Conservation (phyloP, 2,888 invertebrate genomes). For the Cepaea hortensis region DNA sequence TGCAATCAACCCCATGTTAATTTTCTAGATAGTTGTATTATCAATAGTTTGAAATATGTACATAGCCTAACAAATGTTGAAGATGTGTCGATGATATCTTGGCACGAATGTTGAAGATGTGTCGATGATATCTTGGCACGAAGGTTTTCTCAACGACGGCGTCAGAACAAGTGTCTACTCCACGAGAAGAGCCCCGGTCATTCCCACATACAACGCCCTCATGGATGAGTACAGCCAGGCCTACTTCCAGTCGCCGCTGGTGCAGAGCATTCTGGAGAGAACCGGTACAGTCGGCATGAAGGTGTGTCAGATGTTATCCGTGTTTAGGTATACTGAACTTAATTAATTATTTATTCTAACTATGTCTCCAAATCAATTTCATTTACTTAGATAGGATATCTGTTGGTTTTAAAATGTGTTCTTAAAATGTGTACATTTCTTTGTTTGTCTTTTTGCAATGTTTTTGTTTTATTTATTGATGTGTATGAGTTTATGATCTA, state of each 20-base stretch:
- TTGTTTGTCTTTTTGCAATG: no score
- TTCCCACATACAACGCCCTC: slow-evolving; percentile 69
- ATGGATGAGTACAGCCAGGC: slow-evolving; percentile 64
- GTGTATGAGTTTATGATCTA: no score
- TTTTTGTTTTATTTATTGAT: no score
- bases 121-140: slow-evolving; percentile 51
- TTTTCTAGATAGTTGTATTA: no score
- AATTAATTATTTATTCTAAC: slow-evolving; percentile 1
- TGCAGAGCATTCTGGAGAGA: slow-evolving; percentile 58
- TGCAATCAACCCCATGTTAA: no score
- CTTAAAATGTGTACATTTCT: no score
- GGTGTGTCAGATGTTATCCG: not conserved
- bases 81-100: slow-evolving; percentile 41
- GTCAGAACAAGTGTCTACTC: slow-evolving; percentile 38
- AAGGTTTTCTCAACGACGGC: slow-evolving; percentile 65
- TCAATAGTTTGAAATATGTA: no score
- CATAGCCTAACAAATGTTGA: not conserved
- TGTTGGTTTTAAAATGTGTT: no score
- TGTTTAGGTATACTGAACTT: not conserved
- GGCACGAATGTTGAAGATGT: slow-evolving; percentile 54
- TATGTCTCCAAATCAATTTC: not conserved
- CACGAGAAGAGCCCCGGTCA: slow-evolving; percentile 63
- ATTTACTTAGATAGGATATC: no score
- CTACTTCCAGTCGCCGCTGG: slow-evolving; percentile 68
- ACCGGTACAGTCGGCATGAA: not conserved